phyloP scores from a whole-genome alignment of 2,888 invertebrate genomes.

The Deroplatys truncata region DNA sequence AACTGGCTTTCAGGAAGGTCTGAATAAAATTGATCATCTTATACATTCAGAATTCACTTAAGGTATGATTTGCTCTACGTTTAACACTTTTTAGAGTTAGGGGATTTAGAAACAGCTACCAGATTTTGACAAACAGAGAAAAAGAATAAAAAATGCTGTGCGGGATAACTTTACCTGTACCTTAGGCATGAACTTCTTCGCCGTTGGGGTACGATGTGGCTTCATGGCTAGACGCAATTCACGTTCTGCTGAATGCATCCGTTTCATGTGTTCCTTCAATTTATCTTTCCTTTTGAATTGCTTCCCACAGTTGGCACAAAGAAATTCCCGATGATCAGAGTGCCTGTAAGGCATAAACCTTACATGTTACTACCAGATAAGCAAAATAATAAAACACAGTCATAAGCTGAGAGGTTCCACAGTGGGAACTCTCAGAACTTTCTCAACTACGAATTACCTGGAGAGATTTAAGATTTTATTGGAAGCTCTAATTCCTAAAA shows the following conservation, averaged over 20 bases:
- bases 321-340: conserved; percentile 62
- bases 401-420: too few species aligned
- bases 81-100: too few species aligned
- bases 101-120: not conserved
- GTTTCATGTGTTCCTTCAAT: conserved; percentile 65
- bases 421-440: too few species aligned
- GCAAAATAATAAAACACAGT: too few species aligned
- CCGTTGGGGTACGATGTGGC: conserved; percentile 34
- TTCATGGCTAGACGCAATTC: conserved; percentile 37
- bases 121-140: not conserved
- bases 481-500: too few species aligned
- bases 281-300: conserved; percentile 75
- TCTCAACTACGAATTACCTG: too few species aligned
- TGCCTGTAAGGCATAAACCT: conserved; percentile 42
- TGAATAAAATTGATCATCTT: too few species aligned
- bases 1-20: too few species aligned
- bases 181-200: conserved; percentile 56
- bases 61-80: too few species aligned
- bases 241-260: conserved; percentile 57
- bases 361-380: not conserved
- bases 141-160: not conserved
- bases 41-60: too few species aligned
- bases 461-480: too few species aligned
- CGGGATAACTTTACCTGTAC: conserved; percentile 37
- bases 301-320: conserved; percentile 71